phyloP scores from a whole-genome alignment of 1,140 invertebrate genomes.

The Rhagoletis pomonella region DNA sequence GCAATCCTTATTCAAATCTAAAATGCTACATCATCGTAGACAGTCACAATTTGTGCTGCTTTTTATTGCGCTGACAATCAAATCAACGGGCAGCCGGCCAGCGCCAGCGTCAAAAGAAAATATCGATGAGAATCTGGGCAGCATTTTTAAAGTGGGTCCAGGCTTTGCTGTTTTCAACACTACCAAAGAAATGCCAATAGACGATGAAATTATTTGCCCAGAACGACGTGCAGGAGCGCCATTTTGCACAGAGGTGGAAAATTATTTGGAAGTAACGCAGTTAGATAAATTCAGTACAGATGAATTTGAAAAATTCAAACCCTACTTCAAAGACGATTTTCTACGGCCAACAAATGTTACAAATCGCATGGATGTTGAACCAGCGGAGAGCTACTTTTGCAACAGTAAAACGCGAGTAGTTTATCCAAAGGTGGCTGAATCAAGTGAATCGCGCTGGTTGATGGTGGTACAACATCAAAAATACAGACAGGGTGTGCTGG shows the following conservation, averaged over 20 bases:
- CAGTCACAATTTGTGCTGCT: neutral
- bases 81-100: neutral
- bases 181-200: neutral
- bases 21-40: neutral
- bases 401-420: neutral
- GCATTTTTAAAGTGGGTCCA: neutral
- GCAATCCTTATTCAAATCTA: neutral
- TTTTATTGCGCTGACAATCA: neutral
- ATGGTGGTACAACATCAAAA: slow-evolving; percentile 36
- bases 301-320: slow-evolving; percentile 29
- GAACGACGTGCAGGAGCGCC: neutral
- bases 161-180: neutral
- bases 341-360: neutral
- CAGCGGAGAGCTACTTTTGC: neutral
- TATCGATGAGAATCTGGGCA: neutral
- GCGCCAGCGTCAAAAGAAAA: no score
- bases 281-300: neutral
- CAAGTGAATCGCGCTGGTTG: slow-evolving; percentile 1
- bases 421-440: slow-evolving; percentile 21
- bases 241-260: neutral
- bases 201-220: neutral
- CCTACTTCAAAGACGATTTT: slow-evolving; percentile 34
- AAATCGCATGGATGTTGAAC: neutral
- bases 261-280: slow-evolving; percentile 8
- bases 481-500: slow-evolving; percentile 22